A percentile compares a stretch with the other conserved stretches of the same genome.
phyloP scores from a whole-genome alignment of 2,797 vertebrate species.

The Malurus leucopterus region DNA sequence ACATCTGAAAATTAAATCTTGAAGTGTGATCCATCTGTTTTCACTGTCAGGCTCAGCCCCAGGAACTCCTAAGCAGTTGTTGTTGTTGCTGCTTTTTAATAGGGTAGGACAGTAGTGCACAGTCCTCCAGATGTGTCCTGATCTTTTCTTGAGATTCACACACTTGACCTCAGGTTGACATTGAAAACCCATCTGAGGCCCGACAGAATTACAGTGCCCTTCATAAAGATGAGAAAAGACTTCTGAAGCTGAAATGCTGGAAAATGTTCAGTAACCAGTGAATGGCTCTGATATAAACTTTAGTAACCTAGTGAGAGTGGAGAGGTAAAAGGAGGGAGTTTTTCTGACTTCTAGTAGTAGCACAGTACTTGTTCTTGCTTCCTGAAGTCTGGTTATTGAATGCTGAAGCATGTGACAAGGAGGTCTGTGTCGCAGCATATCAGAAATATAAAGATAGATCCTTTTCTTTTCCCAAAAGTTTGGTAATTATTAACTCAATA shows the following conservation, averaged over 20 bases:
- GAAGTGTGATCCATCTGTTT: constrained; percentile 55
- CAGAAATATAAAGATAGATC: constrained; percentile 27
- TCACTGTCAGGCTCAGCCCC: constrained; percentile 3
- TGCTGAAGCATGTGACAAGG: not conserved
- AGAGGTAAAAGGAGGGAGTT: not conserved
- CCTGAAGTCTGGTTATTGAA: constrained; percentile 11
- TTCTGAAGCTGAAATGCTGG: not conserved
- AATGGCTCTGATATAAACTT: not conserved
- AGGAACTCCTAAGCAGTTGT: constrained; percentile 53
- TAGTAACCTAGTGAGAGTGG: not conserved
- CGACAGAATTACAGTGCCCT: not conserved
- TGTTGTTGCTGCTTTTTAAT: constrained; percentile 42
- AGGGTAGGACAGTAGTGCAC: constrained; percentile 33
- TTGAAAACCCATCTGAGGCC: constrained; percentile 22
- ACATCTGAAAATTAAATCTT: constrained; percentile 53
- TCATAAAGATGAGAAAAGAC: not conserved
- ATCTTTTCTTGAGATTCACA: constrained; percentile 24
- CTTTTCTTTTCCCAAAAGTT: constrained; percentile 27
- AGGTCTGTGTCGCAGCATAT: constrained; percentile 1
- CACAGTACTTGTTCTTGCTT: not conserved
- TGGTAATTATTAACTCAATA: constrained; percentile 50
- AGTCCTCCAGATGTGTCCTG: constrained; percentile 32
- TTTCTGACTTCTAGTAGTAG: not conserved
- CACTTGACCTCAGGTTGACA: constrained; percentile 17
- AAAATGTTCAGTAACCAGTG: not conserved